A percentile compares a stretch with the other conserved stretches of the same genome.
Evolutionary conservation across 2,113 vertebrate species (phyloP).

Genomic region (Petromus typicus): DNA sequence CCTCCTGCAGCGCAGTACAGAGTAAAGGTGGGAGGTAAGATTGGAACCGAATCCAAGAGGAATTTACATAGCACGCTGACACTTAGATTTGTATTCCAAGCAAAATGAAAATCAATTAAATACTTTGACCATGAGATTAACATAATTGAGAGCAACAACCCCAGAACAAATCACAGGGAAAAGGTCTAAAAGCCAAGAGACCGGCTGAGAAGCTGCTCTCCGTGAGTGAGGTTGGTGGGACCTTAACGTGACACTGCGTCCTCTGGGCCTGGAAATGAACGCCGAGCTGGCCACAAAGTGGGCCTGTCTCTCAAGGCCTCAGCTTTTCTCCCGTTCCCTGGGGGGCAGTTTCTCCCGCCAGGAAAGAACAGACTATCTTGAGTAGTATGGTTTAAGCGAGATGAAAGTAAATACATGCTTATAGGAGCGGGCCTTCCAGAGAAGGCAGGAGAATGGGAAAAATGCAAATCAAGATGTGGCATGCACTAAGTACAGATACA

Average conservation of each 20-base stretch:
- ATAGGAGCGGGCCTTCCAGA: too few relatives aligned
- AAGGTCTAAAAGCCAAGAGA: not conserved
- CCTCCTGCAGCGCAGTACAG: not conserved
- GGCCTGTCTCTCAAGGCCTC: not conserved
- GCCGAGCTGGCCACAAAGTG: not conserved
- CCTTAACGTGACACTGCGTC: not conserved
- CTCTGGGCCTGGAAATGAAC: not conserved
- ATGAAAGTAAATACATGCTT: not conserved
- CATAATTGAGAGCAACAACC: not conserved
- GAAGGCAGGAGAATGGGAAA: too few relatives aligned
- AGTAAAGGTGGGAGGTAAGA: not conserved
- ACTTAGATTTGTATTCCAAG: slow-evolving; percentile 7
- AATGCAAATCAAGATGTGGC: too few relatives aligned
- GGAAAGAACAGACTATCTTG: not conserved
- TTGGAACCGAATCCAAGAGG: not conserved
- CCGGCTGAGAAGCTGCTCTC: not conserved
- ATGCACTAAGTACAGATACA: too few relatives aligned
- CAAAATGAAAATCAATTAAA: not conserved
- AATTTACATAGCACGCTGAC: not conserved
- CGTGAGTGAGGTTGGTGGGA: not conserved
- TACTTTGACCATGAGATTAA: not conserved
- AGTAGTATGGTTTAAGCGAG: not conserved
- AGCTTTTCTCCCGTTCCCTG: not conserved
- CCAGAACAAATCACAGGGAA: not conserved
- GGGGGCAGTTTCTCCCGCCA: not conserved